Percentiles rank a stretch among this genome's conserved stretches.
Evolutionary conservation across 2,797 vertebrate species (phyloP).

Genomic region (Vespertilio murinus): DNA sequence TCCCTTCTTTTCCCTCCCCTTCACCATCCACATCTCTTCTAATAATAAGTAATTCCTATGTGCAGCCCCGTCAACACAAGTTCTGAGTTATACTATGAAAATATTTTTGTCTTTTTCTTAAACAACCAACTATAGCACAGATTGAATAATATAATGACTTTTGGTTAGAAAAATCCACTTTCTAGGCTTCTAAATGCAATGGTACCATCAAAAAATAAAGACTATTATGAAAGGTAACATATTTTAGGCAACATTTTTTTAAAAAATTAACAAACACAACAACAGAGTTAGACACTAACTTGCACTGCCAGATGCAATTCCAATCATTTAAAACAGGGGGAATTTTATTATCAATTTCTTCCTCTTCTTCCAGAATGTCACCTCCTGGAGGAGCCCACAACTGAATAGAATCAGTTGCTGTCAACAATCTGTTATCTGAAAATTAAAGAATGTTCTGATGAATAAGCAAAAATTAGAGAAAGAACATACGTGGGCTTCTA

Average conservation of each 20-base stretch:
- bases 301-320: constrained; percentile 99
- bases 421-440: constrained; percentile 95
- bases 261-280: constrained; percentile 24
- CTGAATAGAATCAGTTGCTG: constrained; percentile 94
- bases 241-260: constrained; percentile 25
- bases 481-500: neutral
- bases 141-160: neutral
- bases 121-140: constrained; percentile 36
- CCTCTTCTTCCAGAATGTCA: constrained; percentile 93
- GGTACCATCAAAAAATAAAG: constrained; percentile 33
- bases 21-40: neutral
- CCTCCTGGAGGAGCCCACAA: constrained; percentile 94
- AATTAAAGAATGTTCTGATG: constrained; percentile 67
- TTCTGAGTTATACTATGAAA: neutral
- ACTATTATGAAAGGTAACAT: constrained; percentile 10
- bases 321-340: constrained; percentile 94
- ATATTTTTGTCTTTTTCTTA: neutral
- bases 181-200: constrained; percentile 30
- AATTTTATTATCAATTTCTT: constrained; percentile 89
- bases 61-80: neutral
- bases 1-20: neutral
- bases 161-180: constrained; percentile 13
- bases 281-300: constrained; percentile 84
- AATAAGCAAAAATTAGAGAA: constrained; percentile 50
- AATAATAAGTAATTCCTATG: neutral